A percentile compares a stretch with the other conserved stretches of the same genome.
Evolutionary conservation across 2,113 vertebrate genomes (phyloP).

Genomic region (Gopherus evgoodei): DNA sequence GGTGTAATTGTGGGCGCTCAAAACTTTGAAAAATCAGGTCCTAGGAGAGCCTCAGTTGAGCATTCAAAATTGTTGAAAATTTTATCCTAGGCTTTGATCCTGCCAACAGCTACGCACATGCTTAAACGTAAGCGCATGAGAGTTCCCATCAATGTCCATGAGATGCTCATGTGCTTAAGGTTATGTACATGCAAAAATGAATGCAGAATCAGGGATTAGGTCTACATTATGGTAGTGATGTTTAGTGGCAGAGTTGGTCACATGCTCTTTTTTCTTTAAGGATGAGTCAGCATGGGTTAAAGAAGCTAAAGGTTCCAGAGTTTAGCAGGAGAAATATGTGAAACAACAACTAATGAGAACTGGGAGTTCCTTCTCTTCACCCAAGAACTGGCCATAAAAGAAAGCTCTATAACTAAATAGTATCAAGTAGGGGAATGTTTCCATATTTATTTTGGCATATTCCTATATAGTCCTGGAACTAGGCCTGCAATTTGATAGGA

Average conservation of each 20-base stretch:
- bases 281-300: neutral
- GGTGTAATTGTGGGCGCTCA: fast-evolving
- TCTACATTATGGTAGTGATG: neutral
- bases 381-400: neutral
- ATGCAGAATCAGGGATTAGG: no score
- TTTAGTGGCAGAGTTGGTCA: neutral
- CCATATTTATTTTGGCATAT: neutral
- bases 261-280: neutral
- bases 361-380: neutral
- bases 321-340: no score
- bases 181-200: no score
- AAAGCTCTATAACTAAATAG: neutral
- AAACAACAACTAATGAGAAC: neutral
- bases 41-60: fast-evolving
- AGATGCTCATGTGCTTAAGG: neutral
- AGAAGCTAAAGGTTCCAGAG: neutral
- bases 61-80: fast-evolving
- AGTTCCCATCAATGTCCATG: neutral
- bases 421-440: neutral
- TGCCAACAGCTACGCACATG: fast-evolving
- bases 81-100: no score
- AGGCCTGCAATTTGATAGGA: no score
- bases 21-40: fast-evolving
- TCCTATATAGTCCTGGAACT: neutral
- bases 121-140: neutral